Evolutionary conservation across 1,140 invertebrate species (phyloP), one percentile per base, ranked within the genome.

Genomic region (Drosophila nigrodunni): DNA sequence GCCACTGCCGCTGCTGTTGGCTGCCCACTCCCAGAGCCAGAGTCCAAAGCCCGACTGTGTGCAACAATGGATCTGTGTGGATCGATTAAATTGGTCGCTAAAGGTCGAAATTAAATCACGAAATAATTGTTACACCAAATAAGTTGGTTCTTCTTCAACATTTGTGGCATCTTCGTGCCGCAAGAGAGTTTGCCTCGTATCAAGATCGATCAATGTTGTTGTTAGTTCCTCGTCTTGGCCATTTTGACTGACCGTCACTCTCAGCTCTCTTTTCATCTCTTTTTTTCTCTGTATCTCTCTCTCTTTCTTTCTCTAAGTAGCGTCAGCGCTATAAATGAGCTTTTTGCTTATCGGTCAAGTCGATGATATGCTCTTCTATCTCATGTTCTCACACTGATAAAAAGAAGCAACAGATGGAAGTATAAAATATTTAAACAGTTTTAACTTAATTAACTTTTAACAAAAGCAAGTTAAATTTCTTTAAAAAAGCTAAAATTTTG

Each of bases 61-160:
- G 78, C 81, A 88, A 82, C 83, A 86, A 85, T 86, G 75, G 62
- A 80, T 75, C 74, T 77, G 80, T 77, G 74, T 75, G 78, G 77
- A 89, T 89, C 85, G 85, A 89, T 89, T 88, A 82, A 90, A 87
- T 87, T 90, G 88, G 88, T 90, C 88, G 88, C 88, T 90, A 90
- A 90, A 90, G 88, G 88, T 90, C 88, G 88, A 90, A 90, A 90
- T 90, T 83, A 90, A 90, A 90, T 90, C 88, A 90, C 88, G 88
- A 90, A 90, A 90, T 87, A 90, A 90, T 88, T 90, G 88, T 90
- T 90, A 79, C 85, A 89, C 85, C 85, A 89, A 89, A 89, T 89
- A 89, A 89, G 85, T 90, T 89, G 78, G 62, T 89, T 74, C 77
- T 70, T 61, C 64, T 62, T 62, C 74, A 47, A 25, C 74, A 57